Conservation (phyloP, 2,888 invertebrate genomes). For the Xylocampa areola region DNA sequence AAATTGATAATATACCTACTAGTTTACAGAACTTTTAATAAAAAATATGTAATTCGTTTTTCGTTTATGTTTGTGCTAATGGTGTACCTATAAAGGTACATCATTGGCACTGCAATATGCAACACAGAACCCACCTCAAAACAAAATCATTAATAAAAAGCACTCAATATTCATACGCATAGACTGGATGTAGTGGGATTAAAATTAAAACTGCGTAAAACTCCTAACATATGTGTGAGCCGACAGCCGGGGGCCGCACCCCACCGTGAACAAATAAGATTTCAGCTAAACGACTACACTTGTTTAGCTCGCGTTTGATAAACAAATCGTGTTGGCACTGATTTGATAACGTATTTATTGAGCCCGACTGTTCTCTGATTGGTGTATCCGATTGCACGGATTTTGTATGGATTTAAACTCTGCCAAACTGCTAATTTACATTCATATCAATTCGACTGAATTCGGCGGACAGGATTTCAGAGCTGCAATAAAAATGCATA, state of each 20-base stretch:
- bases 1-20: too few species aligned
- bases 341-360: constrained; percentile 52
- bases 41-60: too few species aligned
- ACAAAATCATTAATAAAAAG: constrained; percentile 21
- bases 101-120: too few species aligned
- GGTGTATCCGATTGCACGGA: constrained; percentile 27
- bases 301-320: constrained; percentile 55
- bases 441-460: constrained; percentile 33
- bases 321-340: constrained; percentile 51
- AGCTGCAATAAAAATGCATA: constrained; percentile 10
- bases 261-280: constrained; percentile 70
- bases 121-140: not conserved
- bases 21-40: too few species aligned
- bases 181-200: constrained; percentile 71
- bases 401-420: constrained; percentile 36
- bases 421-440: constrained; percentile 34
- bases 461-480: constrained; percentile 13
- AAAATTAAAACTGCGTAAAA: constrained; percentile 86
- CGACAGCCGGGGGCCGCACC: constrained; percentile 59
- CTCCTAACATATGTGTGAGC: constrained; percentile 80
- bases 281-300: constrained; percentile 66
- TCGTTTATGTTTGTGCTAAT: too few species aligned
- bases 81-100: too few species aligned
- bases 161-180: constrained; percentile 46
- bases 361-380: constrained; percentile 36